A percentile compares a stretch with the other conserved stretches of the same genome.
Evolutionary conservation across 2,113 vertebrate species (phyloP).

Genomic region (Oncorhynchus nerka): DNA sequence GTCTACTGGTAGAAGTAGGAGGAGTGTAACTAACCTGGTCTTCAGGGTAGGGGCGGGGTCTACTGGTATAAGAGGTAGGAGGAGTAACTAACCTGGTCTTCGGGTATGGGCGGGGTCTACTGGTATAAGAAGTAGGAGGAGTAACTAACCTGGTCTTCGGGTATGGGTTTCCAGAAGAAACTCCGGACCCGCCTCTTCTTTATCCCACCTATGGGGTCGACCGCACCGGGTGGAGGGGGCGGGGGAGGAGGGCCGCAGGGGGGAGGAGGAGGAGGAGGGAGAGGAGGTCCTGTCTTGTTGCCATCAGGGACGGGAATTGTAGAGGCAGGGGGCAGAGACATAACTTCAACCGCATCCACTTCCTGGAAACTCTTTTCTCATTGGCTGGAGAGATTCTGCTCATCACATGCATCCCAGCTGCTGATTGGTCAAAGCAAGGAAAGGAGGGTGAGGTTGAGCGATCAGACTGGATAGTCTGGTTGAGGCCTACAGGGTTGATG

Average conservation of each 20-base stretch:
- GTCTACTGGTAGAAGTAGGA: no score
- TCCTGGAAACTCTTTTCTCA: slow-evolving; percentile 77
- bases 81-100: no score
- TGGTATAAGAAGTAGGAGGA: no score
- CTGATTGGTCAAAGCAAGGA: slow-evolving; percentile 37
- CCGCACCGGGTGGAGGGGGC: slow-evolving; percentile 55
- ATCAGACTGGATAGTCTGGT: background rate
- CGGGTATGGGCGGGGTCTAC: background rate
- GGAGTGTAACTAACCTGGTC: no score
- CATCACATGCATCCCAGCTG: slow-evolving; percentile 85
- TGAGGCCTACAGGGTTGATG: background rate
- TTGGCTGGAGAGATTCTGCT: slow-evolving; percentile 81
- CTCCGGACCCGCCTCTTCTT: slow-evolving; percentile 84
- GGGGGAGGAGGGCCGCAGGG: slow-evolving; percentile 36
- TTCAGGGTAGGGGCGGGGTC: no score
- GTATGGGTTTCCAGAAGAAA: slow-evolving; percentile 95
- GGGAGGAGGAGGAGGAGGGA: slow-evolving; percentile 20
- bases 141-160: slow-evolving; percentile 76
- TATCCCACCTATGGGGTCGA: slow-evolving; percentile 55
- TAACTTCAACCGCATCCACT: slow-evolving; percentile 55
- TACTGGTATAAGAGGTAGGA: no score
- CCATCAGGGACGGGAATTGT: slow-evolving; percentile 3
- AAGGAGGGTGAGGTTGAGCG: background rate
- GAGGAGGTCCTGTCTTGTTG: background rate
- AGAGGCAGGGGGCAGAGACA: slow-evolving; percentile 49